phyloP scores from a whole-genome alignment of 2,888 invertebrate genomes.

The Phymatocera aterrima region DNA sequence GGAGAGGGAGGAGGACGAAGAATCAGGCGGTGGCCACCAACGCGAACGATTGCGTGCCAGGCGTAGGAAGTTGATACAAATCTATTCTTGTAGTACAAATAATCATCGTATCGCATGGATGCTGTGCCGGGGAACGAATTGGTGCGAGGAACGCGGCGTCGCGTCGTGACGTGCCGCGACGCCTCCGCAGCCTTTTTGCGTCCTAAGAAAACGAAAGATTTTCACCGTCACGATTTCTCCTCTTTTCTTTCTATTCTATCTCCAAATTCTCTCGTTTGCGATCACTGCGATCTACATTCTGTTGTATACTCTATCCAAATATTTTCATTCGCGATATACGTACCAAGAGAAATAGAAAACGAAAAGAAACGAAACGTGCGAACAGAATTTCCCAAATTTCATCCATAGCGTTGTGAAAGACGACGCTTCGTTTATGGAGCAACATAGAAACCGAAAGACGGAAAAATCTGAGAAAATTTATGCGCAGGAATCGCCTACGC shows the following conservation, averaged over 20 bases:
- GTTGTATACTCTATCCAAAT: background rate
- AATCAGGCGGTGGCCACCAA: background rate
- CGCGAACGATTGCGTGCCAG: slow-evolving; percentile 53
- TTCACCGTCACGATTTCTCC: background rate
- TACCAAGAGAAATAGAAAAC: slow-evolving; percentile 6
- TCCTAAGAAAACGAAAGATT: slow-evolving; percentile 9
- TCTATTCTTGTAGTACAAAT: slow-evolving; percentile 70
- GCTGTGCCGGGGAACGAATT: slow-evolving; percentile 44
- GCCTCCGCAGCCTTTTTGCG: slow-evolving; percentile 18
- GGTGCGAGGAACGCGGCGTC: background rate
- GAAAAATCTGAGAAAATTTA: no score
- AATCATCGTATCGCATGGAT: slow-evolving; percentile 60
- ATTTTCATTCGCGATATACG: slow-evolving; percentile 15
- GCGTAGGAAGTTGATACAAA: slow-evolving; percentile 72
- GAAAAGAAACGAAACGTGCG: no score
- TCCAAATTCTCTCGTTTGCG: background rate
- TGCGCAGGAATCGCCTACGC: background rate
- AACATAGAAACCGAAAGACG: no score
- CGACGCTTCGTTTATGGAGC: no score
- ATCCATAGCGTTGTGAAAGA: no score
- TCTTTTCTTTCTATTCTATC: background rate
- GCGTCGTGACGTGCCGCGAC: background rate
- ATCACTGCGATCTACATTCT: background rate
- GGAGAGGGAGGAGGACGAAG: background rate
- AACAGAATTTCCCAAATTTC: no score